These are phyloP conservation scores for Cylas formicarius DNA, from an alignment of 1,140 invertebrate species.

Conservation along the genomic window DNA sequence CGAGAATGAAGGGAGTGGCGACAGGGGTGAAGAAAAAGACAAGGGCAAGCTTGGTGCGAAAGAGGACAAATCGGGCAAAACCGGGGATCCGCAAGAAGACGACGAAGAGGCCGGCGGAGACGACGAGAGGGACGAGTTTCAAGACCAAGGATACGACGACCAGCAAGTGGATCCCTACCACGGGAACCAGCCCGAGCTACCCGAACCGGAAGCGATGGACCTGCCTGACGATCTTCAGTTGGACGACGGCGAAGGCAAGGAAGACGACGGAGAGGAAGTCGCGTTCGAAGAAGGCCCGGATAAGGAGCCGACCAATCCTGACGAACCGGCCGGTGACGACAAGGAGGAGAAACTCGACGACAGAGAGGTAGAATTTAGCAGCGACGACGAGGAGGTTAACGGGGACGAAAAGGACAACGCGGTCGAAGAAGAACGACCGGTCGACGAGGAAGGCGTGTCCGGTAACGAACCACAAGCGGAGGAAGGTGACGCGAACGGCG, in stretches of 20 bases:
- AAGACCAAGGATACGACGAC: constrained; percentile 71
- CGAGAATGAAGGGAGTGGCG: constrained; percentile 53
- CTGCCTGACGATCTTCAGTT: constrained; percentile 79
- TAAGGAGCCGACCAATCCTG: constrained; percentile 31
- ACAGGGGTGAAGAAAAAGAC: constrained; percentile 38
- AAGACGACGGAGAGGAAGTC: constrained; percentile 49
- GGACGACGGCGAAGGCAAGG: constrained; percentile 59
- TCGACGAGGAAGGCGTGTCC: constrained; percentile 27
- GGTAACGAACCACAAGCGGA: constrained; percentile 36
- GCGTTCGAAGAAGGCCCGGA: constrained; percentile 68
- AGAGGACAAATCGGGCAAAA: constrained; percentile 50
- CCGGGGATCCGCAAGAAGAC: constrained; percentile 39
- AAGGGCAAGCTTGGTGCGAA: constrained; percentile 52
- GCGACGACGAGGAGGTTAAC: constrained; percentile 39
- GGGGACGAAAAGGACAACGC: constrained; percentile 41
- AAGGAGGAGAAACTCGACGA: constrained; percentile 36
- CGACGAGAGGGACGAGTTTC: constrained; percentile 63
- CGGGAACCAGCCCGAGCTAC: constrained; percentile 63
- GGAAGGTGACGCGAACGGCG: constrained; percentile 19
- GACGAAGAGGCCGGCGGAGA: constrained; percentile 45
- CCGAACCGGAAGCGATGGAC: constrained; percentile 78
- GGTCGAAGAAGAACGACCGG: constrained; percentile 26
- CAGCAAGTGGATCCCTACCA: constrained; percentile 83
- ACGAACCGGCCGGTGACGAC: constrained; percentile 44
- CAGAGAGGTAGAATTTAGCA: constrained; percentile 35